Conservation (phyloP, 2,797 vertebrate genomes). For the Lemur catta region DNA sequence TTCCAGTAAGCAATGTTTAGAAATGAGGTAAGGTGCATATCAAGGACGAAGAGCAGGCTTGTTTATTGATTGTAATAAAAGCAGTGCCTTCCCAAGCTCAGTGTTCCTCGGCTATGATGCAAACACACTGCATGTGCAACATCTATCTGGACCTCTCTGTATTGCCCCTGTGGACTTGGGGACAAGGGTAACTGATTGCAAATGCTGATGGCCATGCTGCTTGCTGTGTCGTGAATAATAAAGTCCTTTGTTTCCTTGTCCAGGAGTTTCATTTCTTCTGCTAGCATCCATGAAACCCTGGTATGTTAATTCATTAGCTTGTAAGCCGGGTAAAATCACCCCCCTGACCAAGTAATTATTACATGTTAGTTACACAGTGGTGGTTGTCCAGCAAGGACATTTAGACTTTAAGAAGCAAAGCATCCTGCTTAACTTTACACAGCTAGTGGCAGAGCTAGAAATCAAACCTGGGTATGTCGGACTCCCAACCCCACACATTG, state of each 20-base stretch:
- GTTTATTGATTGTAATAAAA: background rate
- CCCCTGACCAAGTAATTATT: background rate
- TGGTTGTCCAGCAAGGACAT: background rate
- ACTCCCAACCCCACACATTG: background rate
- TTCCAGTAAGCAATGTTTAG: background rate
- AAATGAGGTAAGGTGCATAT: background rate
- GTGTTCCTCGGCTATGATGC: background rate
- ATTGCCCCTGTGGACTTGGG: background rate
- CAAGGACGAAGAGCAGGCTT: background rate
- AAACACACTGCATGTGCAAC: rapidly evolving
- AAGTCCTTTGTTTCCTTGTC: background rate
- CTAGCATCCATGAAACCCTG: background rate
- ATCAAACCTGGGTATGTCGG: background rate
- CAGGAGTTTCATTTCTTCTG: background rate
- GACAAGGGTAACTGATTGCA: background rate
- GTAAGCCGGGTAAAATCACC: background rate
- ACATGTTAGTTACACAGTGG: background rate
- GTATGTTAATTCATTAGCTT: background rate
- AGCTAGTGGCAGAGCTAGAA: background rate
- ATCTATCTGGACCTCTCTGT: background rate
- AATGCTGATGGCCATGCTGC: background rate
- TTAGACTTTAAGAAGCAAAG: background rate
- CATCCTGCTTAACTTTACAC: background rate
- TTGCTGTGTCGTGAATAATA: background rate
- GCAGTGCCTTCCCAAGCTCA: background rate